Conservation (phyloP, 2,888 invertebrate species). For the Harpalus rubripes region DNA sequence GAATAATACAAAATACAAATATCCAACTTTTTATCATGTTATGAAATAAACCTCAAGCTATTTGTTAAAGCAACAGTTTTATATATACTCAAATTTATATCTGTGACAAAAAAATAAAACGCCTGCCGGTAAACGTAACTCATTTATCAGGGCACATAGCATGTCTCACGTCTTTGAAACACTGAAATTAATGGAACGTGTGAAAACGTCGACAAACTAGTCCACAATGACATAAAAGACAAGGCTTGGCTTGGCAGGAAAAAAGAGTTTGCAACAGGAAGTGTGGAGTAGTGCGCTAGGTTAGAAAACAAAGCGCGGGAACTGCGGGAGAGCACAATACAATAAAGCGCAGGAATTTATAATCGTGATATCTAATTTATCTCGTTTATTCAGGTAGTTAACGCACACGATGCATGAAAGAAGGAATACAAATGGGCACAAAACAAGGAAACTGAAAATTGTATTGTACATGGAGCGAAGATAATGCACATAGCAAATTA, state of each 20-base stretch:
- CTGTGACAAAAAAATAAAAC: neutral
- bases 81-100: constrained; percentile 5
- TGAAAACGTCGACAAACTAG: constrained; percentile 21
- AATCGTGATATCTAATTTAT: constrained; percentile 51
- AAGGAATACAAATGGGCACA: neutral
- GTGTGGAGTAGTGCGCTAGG: constrained; percentile 2
- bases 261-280: constrained; percentile 34
- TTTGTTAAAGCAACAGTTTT: neutral
- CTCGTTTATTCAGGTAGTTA: neutral
- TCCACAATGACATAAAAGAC: constrained; percentile 16
- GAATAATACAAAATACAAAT: neutral
- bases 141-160: constrained; percentile 33
- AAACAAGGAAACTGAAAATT: neutral
- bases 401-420: neutral
- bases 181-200: constrained; percentile 37
- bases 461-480: neutral
- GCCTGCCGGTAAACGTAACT: constrained; percentile 11
- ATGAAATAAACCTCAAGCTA: neutral
- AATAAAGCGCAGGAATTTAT: constrained; percentile 42
- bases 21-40: neutral
- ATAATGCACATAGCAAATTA: no score
- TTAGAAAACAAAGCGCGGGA: constrained; percentile 37
- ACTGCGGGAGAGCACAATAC: constrained; percentile 20
- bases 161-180: constrained; percentile 35
- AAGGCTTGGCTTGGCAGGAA: neutral